phyloP scores from a whole-genome alignment of 1,140 invertebrate species.

The Cryptotermes secundus region DNA sequence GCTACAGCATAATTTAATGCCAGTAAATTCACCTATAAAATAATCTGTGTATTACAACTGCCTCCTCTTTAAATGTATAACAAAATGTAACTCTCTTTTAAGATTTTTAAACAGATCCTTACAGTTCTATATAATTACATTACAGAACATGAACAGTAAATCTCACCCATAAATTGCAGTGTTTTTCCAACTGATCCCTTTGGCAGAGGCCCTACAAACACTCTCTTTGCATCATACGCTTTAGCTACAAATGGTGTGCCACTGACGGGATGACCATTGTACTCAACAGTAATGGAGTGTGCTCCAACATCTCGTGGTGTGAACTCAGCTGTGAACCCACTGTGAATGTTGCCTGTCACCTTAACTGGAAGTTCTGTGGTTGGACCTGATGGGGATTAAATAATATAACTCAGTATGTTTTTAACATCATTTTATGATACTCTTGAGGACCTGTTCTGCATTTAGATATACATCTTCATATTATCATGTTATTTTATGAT shows the following conservation, averaged over 20 bases:
- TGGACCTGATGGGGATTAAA: constrained; percentile 51
- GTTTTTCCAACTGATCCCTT: constrained; percentile 71
- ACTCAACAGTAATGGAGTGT: constrained; percentile 86
- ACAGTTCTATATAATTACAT: neutral
- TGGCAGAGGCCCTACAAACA: constrained; percentile 81
- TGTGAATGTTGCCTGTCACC: constrained; percentile 83
- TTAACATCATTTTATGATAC: no score
- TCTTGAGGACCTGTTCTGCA: no score
- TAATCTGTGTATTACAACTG: no score
- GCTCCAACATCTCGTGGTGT: constrained; percentile 86
- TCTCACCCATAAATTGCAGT: constrained; percentile 78
- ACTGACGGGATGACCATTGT: constrained; percentile 85
- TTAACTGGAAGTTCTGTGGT: constrained; percentile 78
- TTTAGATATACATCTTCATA: no score
- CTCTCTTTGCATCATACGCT: constrained; percentile 88
- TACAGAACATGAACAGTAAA: neutral
- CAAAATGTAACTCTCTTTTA: neutral
- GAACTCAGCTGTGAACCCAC: constrained; percentile 87
- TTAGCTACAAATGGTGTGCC: constrained; percentile 92
- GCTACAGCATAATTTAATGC: no score
- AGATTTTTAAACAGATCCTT: neutral
- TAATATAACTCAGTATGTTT: no score
- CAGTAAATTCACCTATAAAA: no score
- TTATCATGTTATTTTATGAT: no score
- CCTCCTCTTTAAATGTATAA: neutral